These are phyloP conservation scores for Cinara cedri DNA, from an alignment of 2,888 invertebrate species.

Conservation along the genomic window DNA sequence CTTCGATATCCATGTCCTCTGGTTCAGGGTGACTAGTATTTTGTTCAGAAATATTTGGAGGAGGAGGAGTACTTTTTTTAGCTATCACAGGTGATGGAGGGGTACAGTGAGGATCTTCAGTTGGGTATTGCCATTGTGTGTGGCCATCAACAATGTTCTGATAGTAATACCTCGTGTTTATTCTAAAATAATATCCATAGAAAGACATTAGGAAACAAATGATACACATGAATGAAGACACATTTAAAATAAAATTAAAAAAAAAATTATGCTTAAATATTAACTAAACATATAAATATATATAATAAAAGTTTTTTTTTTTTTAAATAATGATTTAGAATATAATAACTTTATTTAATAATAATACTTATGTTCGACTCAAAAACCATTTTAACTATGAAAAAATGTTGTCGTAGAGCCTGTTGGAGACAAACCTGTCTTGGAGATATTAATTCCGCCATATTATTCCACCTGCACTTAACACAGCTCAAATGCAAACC, in stretches of 20 bases:
- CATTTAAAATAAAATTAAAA: conserved; percentile 15
- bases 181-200: conserved; percentile 54
- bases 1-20: conserved; percentile 52
- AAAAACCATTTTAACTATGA: conserved; percentile 51
- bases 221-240: conserved; percentile 9
- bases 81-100: conserved; percentile 15
- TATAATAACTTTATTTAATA: conserved; percentile 51
- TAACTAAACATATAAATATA: too few relatives aligned
- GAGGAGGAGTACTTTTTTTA: conserved; percentile 33
- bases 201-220: conserved; percentile 37
- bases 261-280: conserved; percentile 24
- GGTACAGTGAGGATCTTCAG: conserved; percentile 29
- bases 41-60: conserved; percentile 36
- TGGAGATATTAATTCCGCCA: conserved; percentile 51
- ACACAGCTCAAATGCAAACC: conserved; percentile 55
- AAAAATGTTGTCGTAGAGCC: conserved; percentile 49
- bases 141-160: conserved; percentile 44
- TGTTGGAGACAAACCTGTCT: conserved; percentile 55
- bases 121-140: conserved; percentile 52
- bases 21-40: conserved; percentile 43
- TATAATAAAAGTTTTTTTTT: background rate
- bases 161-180: conserved; percentile 54
- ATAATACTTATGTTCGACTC: conserved; percentile 54
- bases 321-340: conserved; percentile 3
- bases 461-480: conserved; percentile 55